These are phyloP conservation scores for Sarotherodon lohbergeri DNA, from an alignment of 2,113 vertebrate species.

Conservation along the genomic window DNA sequence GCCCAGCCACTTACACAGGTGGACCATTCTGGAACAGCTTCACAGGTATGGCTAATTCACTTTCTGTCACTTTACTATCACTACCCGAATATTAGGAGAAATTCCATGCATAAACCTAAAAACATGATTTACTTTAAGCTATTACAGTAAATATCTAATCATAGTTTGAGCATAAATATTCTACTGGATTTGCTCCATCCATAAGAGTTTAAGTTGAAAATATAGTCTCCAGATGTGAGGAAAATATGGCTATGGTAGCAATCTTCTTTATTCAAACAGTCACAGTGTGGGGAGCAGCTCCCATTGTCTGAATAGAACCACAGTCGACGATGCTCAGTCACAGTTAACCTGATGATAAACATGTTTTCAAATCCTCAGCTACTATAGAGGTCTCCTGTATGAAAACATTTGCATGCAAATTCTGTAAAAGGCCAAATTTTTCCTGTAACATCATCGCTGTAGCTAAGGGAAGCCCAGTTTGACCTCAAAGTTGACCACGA, in stretches of 20 bases:
- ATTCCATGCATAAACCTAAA: neutral
- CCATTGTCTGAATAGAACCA: neutral
- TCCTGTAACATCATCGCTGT: neutral
- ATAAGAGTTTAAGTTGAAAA: neutral
- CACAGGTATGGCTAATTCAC: neutral
- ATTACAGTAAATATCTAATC: neutral
- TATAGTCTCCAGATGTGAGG: neutral
- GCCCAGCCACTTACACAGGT: constrained; percentile 35
- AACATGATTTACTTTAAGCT: neutral
- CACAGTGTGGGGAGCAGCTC: neutral
- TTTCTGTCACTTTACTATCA: neutral
- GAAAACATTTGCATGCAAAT: neutral
- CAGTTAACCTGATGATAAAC: neutral
- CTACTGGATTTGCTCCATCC: neutral
- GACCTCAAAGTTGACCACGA: neutral
- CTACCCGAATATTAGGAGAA: neutral
- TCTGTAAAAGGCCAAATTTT: neutral
- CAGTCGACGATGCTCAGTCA: neutral
- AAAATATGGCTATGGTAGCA: neutral
- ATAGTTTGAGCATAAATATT: neutral
- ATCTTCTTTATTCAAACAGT: neutral
- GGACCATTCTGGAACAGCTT: neutral
- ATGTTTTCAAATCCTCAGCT: neutral
- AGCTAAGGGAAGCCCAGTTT: neutral
- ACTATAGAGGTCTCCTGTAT: neutral